phyloP scores from a whole-genome alignment of 1,140 invertebrate genomes.

The Apis mellifera region DNA sequence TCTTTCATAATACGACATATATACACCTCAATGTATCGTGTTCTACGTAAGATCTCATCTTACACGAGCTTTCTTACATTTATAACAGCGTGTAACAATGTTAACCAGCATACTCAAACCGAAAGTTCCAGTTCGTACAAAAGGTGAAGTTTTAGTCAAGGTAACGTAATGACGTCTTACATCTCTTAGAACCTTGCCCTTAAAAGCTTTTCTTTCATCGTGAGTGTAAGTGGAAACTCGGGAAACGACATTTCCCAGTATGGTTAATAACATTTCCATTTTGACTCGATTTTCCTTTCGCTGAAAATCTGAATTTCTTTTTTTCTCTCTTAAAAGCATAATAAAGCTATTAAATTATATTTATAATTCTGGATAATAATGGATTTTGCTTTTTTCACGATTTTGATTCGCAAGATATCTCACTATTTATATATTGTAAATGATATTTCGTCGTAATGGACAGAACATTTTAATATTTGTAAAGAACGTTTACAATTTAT shows the following conservation, averaged over 20 bases:
- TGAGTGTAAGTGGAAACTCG: background rate
- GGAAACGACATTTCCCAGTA: background rate
- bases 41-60: conserved; percentile 3
- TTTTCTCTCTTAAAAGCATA: too few relatives aligned
- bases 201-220: conserved; percentile 43
- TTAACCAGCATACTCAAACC: conserved; percentile 27
- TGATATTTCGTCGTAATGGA: too few relatives aligned
- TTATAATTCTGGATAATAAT: too few relatives aligned
- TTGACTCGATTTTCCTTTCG: background rate
- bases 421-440: too few relatives aligned
- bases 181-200: conserved; percentile 8
- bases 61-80: background rate
- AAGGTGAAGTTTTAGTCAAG: conserved; percentile 42
- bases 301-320: background rate
- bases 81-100: conserved; percentile 11
- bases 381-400: too few relatives aligned
- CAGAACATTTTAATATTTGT: too few relatives aligned
- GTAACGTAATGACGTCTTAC: conserved; percentile 42
- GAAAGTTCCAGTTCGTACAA: conserved; percentile 7
- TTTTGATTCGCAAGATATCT: too few relatives aligned
- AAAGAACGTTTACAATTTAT: too few relatives aligned
- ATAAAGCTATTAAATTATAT: background rate
- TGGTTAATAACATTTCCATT: conserved; percentile 2
- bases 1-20: background rate
- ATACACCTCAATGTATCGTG: too few relatives aligned